Evolutionary conservation across 2,797 vertebrate species (phyloP), one percentile per base, ranked within the genome.

Genomic region (Lindbergichthys nudifrons): DNA sequence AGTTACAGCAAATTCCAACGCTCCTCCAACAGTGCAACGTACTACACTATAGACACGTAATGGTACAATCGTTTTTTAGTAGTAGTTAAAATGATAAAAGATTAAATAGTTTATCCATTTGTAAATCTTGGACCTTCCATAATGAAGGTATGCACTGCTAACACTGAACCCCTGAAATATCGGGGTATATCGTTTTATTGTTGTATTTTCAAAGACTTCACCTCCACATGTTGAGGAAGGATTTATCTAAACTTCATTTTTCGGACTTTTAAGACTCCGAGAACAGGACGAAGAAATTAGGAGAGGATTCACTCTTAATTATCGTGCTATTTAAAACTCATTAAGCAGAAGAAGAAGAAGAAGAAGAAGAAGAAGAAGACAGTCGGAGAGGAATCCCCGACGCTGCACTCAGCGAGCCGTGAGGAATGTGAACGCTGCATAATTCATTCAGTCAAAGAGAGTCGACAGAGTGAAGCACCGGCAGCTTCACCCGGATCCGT

Each of bases 401-500:
- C 36, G 60, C 78, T 52, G 43, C 41, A 67, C 65, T 36, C 83
- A 54, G 1, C 76, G 82, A 50, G 11, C 65, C 13, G 43, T 71
- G 67, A 80, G 30, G 26, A 81, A 68, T 13, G 39, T 5, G 5
- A 77, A 47, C 62, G 3, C 77, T 82, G 71, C 74, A 87, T 85
- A 66, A 89, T 83, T 83, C 56, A 87, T 75, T 8, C 2, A 18
- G 47, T 26, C 76, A 32, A 43, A 51, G 21, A 36, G 46, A 45
- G 3, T 11, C 9, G 1, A 48, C n/a, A 7, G 61, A 73, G 50
- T 18, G 3, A 54, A 65, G 32, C 10, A 19, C 41, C 32, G 10
- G 57, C 41, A 66, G 60, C n/a, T n/a, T n/a, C 46, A n/a, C 73
- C 69, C 19, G 14, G 36, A 48, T n/a, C 46, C 8, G 3, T 48